Conservation (phyloP, 2,888 invertebrate genomes). For the Metacarcinus magister region DNA sequence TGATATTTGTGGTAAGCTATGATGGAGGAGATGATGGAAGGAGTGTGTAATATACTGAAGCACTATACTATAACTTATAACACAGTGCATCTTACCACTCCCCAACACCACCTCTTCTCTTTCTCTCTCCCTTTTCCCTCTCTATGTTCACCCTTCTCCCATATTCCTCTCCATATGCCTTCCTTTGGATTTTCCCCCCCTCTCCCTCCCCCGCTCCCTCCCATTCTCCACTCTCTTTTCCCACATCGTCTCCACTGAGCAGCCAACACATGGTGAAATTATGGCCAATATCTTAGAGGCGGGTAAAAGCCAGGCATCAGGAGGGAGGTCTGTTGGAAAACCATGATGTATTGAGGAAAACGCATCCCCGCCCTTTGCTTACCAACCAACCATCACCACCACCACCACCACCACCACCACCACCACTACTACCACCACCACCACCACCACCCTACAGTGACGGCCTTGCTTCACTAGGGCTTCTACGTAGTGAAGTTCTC, state of each 20-base stretch:
- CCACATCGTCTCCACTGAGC: not conserved
- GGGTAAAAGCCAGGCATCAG: constrained; percentile 39
- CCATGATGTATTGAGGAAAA: constrained; percentile 12
- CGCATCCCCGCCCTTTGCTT: not conserved
- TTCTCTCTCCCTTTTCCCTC: not conserved
- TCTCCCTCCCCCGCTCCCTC: not conserved
- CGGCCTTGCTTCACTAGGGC: not conserved
- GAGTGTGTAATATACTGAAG: not conserved
- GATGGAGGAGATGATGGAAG: not conserved
- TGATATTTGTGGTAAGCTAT: not conserved
- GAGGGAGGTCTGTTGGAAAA: not conserved
- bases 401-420: not conserved
- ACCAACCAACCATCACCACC: not conserved
- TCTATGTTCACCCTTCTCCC: not conserved
- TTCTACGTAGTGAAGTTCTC: not conserved
- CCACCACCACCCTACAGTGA: not conserved
- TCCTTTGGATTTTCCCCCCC: not conserved
- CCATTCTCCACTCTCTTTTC: not conserved
- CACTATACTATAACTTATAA: too few relatives aligned
- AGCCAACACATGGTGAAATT: not conserved
- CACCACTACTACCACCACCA: not conserved
- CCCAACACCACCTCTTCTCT: not conserved
- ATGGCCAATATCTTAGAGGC: not conserved
- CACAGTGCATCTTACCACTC: not conserved
- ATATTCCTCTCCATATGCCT: not conserved